Evolutionary conservation across 92 coral and sea anemone species (phyloP), one percentile per base, ranked within the genome.

Genomic region (Paramuricea clavata): DNA sequence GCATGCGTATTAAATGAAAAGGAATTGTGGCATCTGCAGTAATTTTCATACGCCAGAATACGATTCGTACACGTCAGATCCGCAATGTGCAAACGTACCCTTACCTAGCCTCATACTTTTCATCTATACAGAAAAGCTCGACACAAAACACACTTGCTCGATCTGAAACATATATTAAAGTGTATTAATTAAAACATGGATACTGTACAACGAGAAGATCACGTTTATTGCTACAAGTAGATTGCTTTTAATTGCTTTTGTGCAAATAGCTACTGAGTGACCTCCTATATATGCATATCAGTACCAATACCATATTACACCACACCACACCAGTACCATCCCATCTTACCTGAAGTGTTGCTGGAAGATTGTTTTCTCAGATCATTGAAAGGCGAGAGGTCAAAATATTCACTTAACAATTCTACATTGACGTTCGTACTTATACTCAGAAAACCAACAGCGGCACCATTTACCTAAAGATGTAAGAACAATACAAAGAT

Each of bases 381-480:
- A 10, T 98, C 97, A 79, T 94, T 92, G 83, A 96, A 94, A 28
- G 99, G 99, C 34, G 85, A 92, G 54, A 96, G 90, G 85, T 96
- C 98, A 90, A 96, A 95, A 49, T 98, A 96, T 73, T 89, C 95
- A 77, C 88, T 87, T 25, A 96, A 91, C 26, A 96, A 74, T 25
- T 88, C 92, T 43, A 88, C 85, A 83, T 94, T 92, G 81, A 96
- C 95, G 31, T 92, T 91, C 22, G 98, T 93, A 74, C 98, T 92
- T 23, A 94, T 89, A 87, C 99, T 94, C 99, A 96, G 93, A 68
- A 96, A 96, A 1, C 99, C 99, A 52, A 96, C 98, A 32, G 98
- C 99, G 2, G 93, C 94, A 60, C 98, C 99, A 74, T 92, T 91
- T 8, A 96, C 99, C 99, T 96, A 65, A 35, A 67, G 41, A 2